Conservation (phyloP, 2,888 invertebrate genomes). For the Strigamia maritima region DNA sequence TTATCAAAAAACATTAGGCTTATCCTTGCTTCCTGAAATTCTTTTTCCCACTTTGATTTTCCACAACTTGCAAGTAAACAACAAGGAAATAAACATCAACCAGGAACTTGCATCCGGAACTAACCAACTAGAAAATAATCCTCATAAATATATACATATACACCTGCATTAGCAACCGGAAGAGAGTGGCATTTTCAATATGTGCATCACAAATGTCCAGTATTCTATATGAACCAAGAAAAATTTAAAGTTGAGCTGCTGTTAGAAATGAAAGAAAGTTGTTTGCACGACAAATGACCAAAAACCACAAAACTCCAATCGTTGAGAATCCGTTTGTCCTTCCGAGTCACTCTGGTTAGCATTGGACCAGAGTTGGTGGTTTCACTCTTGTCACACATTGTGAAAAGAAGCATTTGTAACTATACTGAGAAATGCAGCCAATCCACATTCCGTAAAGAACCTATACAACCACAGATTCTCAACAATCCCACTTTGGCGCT, state of each 20-base stretch:
- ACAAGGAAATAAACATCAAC: neutral
- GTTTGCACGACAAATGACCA: neutral
- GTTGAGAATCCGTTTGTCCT: neutral
- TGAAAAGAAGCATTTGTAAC: neutral
- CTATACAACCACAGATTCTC: too few relatives aligned
- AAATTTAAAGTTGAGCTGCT: too few relatives aligned
- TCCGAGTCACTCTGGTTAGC: neutral
- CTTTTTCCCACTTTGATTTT: neutral
- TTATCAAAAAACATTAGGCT: neutral
- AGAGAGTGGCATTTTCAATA: too few relatives aligned
- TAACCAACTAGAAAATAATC: neutral
- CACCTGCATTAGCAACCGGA: too few relatives aligned
- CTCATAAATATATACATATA: too few relatives aligned
- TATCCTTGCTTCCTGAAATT: neutral
- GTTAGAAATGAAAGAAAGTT: neutral
- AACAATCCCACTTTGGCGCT: too few relatives aligned
- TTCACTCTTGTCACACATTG: neutral
- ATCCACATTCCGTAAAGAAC: too few relatives aligned
- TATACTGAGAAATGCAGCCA: neutral
- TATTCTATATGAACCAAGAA: too few relatives aligned
- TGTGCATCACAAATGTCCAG: too few relatives aligned
- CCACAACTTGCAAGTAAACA: too few relatives aligned
- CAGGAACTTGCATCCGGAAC: neutral
- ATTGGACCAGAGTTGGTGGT: neutral
- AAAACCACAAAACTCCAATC: neutral